Percentiles rank a stretch among this genome's conserved stretches.
These are phyloP conservation scores for human DNA, from an alignment of 2,113 vertebrate genomes.

Conservation along the genomic window DNA sequence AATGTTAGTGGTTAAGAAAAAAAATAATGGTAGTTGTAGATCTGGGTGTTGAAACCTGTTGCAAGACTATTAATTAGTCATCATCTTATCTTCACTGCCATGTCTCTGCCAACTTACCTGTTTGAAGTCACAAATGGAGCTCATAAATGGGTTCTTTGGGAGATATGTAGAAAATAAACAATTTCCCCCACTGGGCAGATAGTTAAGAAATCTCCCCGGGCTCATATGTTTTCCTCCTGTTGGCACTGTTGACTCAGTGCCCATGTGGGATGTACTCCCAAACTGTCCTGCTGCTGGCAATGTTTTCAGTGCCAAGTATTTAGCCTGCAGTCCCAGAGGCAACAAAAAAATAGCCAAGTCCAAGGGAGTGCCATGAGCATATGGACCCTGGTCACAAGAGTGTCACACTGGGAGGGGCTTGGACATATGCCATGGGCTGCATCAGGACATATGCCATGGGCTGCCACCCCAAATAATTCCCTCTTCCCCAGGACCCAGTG, in stretches of 20 bases:
- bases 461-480: not conserved
- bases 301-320: not conserved
- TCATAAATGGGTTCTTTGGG: slow-evolving; percentile 79
- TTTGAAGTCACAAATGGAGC: slow-evolving; percentile 80
- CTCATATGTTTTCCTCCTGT: not conserved
- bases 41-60: slow-evolving; percentile 83
- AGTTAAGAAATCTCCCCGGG: slow-evolving; percentile 56
- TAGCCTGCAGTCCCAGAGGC: not conserved
- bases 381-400: not conserved
- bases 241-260: slow-evolving; percentile 8
- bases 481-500: not conserved
- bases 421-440: not conserved
- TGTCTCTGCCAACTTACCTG: slow-evolving; percentile 72
- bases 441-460: not conserved
- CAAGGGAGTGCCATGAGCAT: not conserved
- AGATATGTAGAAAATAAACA: slow-evolving; percentile 72
- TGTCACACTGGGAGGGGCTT: not conserved
- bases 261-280: not conserved
- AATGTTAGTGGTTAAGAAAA: slow-evolving; percentile 70
- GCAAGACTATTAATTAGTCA: slow-evolving; percentile 80
- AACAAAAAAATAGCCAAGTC: not conserved
- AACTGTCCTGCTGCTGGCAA: not conserved
- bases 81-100: slow-evolving; percentile 81
- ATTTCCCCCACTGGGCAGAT: slow-evolving; percentile 55
- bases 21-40: slow-evolving; percentile 79